These are phyloP conservation scores for Actinemys pallida DNA, from an alignment of 2,113 vertebrate species.

Conservation along the genomic window DNA sequence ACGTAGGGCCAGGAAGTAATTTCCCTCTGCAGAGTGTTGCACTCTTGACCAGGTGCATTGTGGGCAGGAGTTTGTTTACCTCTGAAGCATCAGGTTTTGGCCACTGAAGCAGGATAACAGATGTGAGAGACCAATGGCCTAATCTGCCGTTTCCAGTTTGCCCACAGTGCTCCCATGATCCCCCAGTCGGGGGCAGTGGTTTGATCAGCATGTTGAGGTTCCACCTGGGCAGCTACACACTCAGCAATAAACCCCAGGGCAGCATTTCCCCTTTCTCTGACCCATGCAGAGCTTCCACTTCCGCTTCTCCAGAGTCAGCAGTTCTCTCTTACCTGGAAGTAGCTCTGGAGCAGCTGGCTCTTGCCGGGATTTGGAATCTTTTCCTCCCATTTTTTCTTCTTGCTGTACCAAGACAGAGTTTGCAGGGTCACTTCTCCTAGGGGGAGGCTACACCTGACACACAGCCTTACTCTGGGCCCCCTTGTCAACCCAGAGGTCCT, in stretches of 20 bases:
- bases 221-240: not conserved
- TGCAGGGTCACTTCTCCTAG: fast-evolving
- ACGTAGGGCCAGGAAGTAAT: too few relatives aligned
- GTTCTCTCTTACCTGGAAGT: conserved; percentile 65
- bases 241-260: not conserved
- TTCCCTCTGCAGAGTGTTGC: too few relatives aligned
- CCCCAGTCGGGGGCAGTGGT: too few relatives aligned
- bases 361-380: conserved; percentile 78
- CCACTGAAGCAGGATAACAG: too few relatives aligned
- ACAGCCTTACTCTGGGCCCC: fast-evolving
- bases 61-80: too few relatives aligned
- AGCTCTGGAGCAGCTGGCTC: conserved; percentile 71
- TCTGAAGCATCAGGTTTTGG: too few relatives aligned
- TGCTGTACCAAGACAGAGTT: conserved; percentile 53
- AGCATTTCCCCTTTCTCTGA: not conserved
- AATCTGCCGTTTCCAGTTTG: too few relatives aligned
- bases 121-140: too few relatives aligned
- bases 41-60: too few relatives aligned
- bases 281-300: not conserved
- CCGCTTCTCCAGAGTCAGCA: not conserved
- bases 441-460: fast-evolving
- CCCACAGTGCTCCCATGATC: too few relatives aligned
- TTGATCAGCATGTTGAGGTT: too few relatives aligned
- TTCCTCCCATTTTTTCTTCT: conserved; percentile 75
- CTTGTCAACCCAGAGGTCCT: not conserved